A percentile compares a stretch with the other conserved stretches of the same genome.
These are phyloP conservation scores for Dendrocincla tyrannina DNA, from an alignment of 2,797 vertebrate species.

Conservation along the genomic window DNA sequence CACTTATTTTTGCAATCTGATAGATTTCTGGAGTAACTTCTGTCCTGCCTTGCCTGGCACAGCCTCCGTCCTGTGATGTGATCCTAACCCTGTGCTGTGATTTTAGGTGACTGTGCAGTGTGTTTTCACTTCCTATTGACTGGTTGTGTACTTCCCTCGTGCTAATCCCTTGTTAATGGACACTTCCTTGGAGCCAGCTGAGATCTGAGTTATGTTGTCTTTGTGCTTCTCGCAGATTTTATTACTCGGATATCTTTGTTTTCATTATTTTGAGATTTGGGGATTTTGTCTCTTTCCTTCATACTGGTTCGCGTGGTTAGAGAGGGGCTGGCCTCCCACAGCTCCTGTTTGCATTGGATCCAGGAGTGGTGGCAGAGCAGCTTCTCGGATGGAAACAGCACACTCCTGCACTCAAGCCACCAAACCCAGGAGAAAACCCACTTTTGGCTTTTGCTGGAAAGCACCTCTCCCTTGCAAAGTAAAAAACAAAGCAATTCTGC, in stretches of 20 bases:
- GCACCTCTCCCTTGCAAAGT: accelerated
- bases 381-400: slow-evolving; percentile 31
- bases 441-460: background rate
- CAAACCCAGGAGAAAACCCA: background rate
- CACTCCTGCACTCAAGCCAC: background rate
- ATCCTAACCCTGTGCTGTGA: slow-evolving; percentile 16
- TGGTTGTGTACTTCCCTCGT: slow-evolving; percentile 64
- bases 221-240: slow-evolving; percentile 73
- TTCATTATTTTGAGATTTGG: slow-evolving; percentile 79
- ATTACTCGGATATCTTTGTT: slow-evolving; percentile 78
- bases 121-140: slow-evolving; percentile 69
- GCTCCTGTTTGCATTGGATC: slow-evolving; percentile 69
- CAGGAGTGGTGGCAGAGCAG: slow-evolving; percentile 39
- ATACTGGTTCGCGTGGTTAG: slow-evolving; percentile 53
- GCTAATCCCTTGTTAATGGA: slow-evolving; percentile 79
- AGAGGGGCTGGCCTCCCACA: slow-evolving; percentile 43
- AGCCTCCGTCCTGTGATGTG: background rate
- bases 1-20: background rate
- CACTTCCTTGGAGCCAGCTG: slow-evolving; percentile 75
- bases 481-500: accelerated
- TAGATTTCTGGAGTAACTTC: background rate
- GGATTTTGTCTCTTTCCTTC: slow-evolving; percentile 75
- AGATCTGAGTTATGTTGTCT: slow-evolving; percentile 71
- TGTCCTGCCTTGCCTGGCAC: background rate
- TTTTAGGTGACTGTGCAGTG: background rate